phyloP scores from a whole-genome alignment of 2,888 invertebrate genomes.

The Microplitis manilae region DNA sequence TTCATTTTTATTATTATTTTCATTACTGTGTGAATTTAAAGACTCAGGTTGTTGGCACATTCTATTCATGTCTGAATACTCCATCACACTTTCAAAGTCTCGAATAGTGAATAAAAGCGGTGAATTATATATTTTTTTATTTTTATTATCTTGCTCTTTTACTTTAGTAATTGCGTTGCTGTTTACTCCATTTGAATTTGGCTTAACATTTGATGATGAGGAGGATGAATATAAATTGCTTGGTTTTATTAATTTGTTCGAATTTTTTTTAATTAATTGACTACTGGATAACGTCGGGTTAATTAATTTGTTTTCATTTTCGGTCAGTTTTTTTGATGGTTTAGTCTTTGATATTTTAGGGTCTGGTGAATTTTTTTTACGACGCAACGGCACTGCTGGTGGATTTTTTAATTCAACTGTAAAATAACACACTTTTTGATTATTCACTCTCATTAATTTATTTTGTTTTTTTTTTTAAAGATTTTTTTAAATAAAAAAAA shows the following conservation, averaged over 20 bases:
- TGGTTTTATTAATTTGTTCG: neutral
- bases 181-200: neutral
- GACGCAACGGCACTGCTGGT: constrained; percentile 68
- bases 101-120: constrained; percentile 64
- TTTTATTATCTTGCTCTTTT: constrained; percentile 18
- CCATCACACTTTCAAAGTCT: constrained; percentile 65
- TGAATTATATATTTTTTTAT: constrained; percentile 43
- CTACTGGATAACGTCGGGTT: neutral
- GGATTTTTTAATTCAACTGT: constrained; percentile 56
- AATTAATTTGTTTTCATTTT: neutral
- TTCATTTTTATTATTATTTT: constrained; percentile 47
- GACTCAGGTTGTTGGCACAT: constrained; percentile 1
- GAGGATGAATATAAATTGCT: neutral
- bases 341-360: constrained; percentile 45
- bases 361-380: constrained; percentile 58
- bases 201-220: no score
- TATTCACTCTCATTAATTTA: neutral
- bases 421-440: constrained; percentile 35
- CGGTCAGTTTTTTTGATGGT: constrained; percentile 48
- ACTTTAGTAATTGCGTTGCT: neutral
- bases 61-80: constrained; percentile 33
- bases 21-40: constrained; percentile 18
- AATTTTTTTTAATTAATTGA: neutral
- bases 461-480: no score
- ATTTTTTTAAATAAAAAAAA: no score